Evolutionary conservation across 2,113 vertebrate genomes (phyloP).

Genomic region (Oriolus oriolus): DNA sequence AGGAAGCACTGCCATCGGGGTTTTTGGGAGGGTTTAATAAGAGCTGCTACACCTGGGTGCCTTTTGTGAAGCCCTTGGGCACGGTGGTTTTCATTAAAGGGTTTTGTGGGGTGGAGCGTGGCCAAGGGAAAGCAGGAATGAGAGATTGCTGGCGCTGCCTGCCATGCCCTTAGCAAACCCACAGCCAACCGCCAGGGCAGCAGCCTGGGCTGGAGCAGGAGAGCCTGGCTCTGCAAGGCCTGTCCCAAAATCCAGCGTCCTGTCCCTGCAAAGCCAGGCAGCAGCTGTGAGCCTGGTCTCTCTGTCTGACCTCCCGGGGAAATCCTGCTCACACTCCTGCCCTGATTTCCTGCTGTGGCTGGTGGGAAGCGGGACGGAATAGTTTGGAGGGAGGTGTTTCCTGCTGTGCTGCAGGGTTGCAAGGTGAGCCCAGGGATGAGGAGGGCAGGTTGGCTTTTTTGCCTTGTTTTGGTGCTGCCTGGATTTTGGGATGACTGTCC

Average conservation of each 20-base stretch:
- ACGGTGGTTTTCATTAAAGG: background rate
- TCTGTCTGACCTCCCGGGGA: background rate
- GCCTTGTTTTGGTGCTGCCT: background rate
- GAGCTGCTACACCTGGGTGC: background rate
- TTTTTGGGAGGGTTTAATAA: background rate
- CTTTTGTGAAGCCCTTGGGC: background rate
- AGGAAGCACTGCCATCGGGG: background rate
- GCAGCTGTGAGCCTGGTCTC: background rate
- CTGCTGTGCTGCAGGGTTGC: background rate
- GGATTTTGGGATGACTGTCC: background rate
- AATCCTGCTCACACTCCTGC: rapidly evolving
- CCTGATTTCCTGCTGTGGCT: background rate
- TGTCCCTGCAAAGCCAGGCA: background rate
- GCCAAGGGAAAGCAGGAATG: background rate
- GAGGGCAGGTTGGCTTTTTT: background rate
- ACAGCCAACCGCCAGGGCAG: rapidly evolving
- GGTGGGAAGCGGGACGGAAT: background rate
- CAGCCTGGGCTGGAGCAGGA: background rate
- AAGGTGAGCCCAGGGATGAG: rapidly evolving
- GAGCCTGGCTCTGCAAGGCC: background rate
- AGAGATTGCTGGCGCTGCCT: rapidly evolving
- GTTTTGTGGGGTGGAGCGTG: background rate
- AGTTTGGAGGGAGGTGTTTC: background rate
- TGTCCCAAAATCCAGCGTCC: background rate
- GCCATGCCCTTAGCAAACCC: background rate